phyloP scores from a whole-genome alignment of 2,888 invertebrate species.

The Eupithecia dodoneata region DNA sequence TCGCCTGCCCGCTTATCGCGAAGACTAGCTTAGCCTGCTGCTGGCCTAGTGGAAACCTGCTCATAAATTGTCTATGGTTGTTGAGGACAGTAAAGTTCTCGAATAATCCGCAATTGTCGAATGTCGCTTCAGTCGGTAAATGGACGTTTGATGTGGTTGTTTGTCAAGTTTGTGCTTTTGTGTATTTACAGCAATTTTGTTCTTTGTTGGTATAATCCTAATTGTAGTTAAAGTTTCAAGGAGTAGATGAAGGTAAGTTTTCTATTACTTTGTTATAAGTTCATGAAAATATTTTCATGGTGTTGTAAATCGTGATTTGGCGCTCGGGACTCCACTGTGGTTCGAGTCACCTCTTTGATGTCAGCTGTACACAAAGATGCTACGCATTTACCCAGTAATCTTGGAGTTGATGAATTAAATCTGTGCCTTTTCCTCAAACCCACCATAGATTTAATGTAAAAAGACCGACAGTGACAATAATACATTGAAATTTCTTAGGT shows the following conservation, averaged over 20 bases:
- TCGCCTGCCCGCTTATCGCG: too few relatives aligned
- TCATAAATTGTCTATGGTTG: conserved; percentile 31
- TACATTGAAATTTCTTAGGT: conserved; percentile 71
- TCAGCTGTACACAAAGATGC: conserved; percentile 83
- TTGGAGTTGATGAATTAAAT: conserved; percentile 78
- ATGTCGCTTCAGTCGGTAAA: conserved; percentile 86
- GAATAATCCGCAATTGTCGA: conserved; percentile 67
- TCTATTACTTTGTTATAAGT: conserved; percentile 50
- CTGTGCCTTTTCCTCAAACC: conserved; percentile 59
- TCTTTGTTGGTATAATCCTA: conserved; percentile 75
- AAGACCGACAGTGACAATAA: conserved; percentile 54
- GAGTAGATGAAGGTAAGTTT: conserved; percentile 87
- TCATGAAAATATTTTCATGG: conserved; percentile 42
- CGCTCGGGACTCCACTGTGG: conserved; percentile 71
- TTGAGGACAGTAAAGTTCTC: conserved; percentile 69
- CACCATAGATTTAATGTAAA: conserved; percentile 49
- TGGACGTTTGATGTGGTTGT: conserved; percentile 86
- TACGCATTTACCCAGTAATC: conserved; percentile 76
- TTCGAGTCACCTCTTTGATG: conserved; percentile 77
- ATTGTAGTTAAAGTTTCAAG: conserved; percentile 79
- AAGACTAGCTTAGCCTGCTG: too few relatives aligned
- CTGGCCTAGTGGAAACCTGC: not conserved
- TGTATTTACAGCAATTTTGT: conserved; percentile 86
- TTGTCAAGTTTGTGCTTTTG: conserved; percentile 86
- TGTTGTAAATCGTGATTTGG: conserved; percentile 62